Base-by-base conservation (phyloP, 2,888 invertebrate species). In the Parthenolecanium corni region DNA sequence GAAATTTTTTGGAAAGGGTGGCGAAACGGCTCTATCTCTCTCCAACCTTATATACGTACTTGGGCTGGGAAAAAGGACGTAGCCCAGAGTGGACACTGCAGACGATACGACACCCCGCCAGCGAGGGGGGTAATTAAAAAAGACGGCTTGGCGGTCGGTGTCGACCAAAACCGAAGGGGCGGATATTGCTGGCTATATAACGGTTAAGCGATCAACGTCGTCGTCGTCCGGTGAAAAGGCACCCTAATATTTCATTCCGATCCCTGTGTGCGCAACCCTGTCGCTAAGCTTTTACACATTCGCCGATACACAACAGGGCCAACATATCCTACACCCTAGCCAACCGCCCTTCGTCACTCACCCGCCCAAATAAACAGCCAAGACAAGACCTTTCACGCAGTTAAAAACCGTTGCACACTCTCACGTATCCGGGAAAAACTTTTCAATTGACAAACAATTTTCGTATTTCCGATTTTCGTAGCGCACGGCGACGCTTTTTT, bases 201-300 rank as follows among this genome's bases (percentile, higher is more conserved):
- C 44, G 57, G 42, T 31, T 31, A 31, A 31, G 31, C 31, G 31
- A 31, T 31, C 31, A 31, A 31, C 31, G 31, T 31, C 31, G 31
- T 31, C 31, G 31, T 9, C 4, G 31, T 44, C 42, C 31, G 46
- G 44, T 42, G 44, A 40, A 57, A 57, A 57, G 31, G 57, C 57
- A 57, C 57, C 57, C 57, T 46, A 57, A 57, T 57, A 57, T 57
- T 57, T 57, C 57, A 57, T 57, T 31, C 31, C 42, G 46, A 31
- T 14, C 14, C 14, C 31, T 31, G n/a, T n/a, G n/a, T n/a, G n/a
- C n/a, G 31, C 31, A 31, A 31, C 31, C 31, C 31, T 21, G 24
- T 23, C 18, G 18, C 21, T 47, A 20, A 12, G 18, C 16, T 14
- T n/a, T 38, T 9, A 53, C 54, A 14, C 23, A 54, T 24, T 4